Evolutionary conservation across 92 coral and sea anemone genomes (phyloP).

Genomic region (Zoanthus sociatus): DNA sequence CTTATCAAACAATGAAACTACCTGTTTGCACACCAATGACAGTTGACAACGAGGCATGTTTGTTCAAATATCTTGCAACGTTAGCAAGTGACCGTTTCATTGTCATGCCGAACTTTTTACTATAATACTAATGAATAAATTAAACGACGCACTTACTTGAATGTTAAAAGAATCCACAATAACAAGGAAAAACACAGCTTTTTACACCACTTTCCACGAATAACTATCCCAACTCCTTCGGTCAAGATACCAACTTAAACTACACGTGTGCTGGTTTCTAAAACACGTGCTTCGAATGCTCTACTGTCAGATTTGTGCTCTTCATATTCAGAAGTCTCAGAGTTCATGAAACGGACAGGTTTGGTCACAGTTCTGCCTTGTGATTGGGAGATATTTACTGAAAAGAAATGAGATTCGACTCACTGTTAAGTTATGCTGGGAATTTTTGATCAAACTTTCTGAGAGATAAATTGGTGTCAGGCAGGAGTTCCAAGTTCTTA

Average conservation of each 20-base stretch:
- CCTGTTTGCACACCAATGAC: background rate
- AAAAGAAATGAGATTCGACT: background rate
- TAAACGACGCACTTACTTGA: background rate
- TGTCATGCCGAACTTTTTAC: background rate
- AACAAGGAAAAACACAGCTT: background rate
- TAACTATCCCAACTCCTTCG: background rate
- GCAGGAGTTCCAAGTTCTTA: background rate
- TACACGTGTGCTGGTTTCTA: background rate
- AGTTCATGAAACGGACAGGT: background rate
- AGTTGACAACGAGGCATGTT: background rate
- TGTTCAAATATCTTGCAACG: background rate
- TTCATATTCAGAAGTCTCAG: background rate
- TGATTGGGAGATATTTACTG: background rate
- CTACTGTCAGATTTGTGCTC: background rate
- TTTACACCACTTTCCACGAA: background rate
- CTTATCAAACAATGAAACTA: background rate
- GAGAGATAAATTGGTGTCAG: background rate
- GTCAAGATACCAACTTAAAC: background rate
- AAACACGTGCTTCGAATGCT: background rate
- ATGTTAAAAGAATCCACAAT: background rate
- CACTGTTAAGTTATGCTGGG: constrained; percentile 9
- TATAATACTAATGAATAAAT: background rate
- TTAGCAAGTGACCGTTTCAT: background rate
- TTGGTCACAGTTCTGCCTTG: background rate
- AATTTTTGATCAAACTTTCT: background rate